These are phyloP conservation scores for Metalampra italica DNA, from an alignment of 2,888 invertebrate species.

Conservation along the genomic window DNA sequence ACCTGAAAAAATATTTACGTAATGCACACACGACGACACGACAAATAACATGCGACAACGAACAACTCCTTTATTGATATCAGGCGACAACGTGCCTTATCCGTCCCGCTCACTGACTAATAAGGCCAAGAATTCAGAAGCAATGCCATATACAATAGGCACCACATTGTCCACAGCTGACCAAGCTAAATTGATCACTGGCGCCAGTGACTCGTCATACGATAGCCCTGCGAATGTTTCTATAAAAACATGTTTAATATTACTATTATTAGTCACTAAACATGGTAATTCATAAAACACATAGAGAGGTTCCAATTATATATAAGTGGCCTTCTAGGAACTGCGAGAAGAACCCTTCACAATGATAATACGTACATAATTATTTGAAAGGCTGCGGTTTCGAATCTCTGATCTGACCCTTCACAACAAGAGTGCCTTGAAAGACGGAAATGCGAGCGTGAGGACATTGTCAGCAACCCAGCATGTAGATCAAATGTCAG, in stretches of 20 bases:
- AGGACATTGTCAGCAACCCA: conserved; percentile 9
- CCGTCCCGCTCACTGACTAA: conserved; percentile 32
- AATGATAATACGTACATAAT: not conserved
- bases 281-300: conserved; percentile 1
- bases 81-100: conserved; percentile 30
- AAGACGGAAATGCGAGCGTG: conserved; percentile 11
- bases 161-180: conserved; percentile 22
- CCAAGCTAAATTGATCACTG: conserved; percentile 23
- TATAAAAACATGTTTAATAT: not conserved
- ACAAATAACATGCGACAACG: not conserved
- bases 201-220: conserved; percentile 32
- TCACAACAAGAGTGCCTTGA: conserved; percentile 19
- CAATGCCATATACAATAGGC: conserved; percentile 10
- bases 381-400: conserved; percentile 16
- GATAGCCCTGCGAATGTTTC: conserved; percentile 10
- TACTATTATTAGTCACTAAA: not conserved
- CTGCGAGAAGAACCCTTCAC: conserved; percentile 4
- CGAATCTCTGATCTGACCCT: conserved; percentile 6
- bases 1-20: not conserved
- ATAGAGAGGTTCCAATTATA: not conserved
- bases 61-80: not conserved
- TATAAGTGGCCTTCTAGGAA: conserved; percentile 7
- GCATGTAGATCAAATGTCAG: conserved; percentile 12
- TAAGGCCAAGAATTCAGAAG: conserved; percentile 32
- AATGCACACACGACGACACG: not conserved